These are phyloP conservation scores for Zophobas morio DNA, from an alignment of 1,140 invertebrate genomes.

Conservation along the genomic window DNA sequence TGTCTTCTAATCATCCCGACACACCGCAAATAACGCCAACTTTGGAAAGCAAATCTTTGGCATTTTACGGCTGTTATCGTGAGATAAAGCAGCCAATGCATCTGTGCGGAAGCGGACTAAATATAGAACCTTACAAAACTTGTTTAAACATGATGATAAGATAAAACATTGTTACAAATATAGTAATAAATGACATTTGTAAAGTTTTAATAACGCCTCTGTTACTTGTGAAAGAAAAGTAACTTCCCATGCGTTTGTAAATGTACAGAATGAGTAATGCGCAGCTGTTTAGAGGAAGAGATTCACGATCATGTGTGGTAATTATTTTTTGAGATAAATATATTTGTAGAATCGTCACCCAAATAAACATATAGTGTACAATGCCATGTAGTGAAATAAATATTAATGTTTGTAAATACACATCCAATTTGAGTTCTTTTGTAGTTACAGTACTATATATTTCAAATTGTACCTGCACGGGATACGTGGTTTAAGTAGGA, in stretches of 20 bases:
- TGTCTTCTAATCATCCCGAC: not conserved
- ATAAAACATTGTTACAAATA: constrained; percentile 34
- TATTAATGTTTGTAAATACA: no score
- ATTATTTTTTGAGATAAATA: no score
- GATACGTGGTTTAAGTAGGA: no score
- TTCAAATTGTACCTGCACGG: no score
- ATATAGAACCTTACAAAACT: constrained; percentile 42
- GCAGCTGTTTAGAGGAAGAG: no score
- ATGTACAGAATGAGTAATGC: no score
- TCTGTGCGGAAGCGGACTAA: constrained; percentile 35
- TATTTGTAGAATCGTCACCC: no score
- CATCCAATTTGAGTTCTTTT: no score
- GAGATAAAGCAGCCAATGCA: constrained; percentile 22
- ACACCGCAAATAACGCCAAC: not conserved
- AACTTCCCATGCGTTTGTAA: not conserved
- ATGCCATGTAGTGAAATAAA: no score
- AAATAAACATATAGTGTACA: no score
- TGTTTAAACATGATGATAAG: constrained; percentile 28
- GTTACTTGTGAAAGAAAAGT: constrained; percentile 9
- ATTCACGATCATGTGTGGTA: no score
- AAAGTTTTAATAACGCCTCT: constrained; percentile 22
- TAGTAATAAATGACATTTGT: constrained; percentile 38
- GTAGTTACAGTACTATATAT: no score
- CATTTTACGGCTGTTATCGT: constrained; percentile 19
- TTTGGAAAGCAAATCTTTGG: constrained; percentile 13